Evolutionary conservation across 2,888 invertebrate genomes (phyloP), one percentile per base, ranked within the genome.

Genomic region (Lacanobia oleracea): DNA sequence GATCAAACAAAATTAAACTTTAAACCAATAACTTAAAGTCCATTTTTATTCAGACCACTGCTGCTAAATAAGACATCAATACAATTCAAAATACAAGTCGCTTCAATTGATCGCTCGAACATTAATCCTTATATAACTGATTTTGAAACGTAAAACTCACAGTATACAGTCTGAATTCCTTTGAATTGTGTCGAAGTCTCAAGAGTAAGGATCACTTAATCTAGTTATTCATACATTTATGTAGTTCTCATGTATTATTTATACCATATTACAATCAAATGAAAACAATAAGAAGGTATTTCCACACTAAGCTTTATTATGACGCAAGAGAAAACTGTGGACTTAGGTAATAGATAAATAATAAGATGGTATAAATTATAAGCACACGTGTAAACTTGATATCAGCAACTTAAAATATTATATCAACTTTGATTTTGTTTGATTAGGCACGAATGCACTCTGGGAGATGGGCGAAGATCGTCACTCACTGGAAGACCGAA

Each of bases 41-140:
- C 43, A 72, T 54, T 68, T 79, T 85, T 16, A 45, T 9, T 61
- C 63, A 60, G 14, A 56, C 2, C 0, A 9, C 0, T 9, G 0
- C 6, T 37, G 23, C 9, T 60, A 70, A 72, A 75, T 86, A 77
- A 70, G 68, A 59, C 70, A 56, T 80, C 67, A 63, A 77, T 74
- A 71, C 54, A 9, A 40, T 77, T 75, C 61, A 79, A 79, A 87
- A 84, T 75, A 84, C 72, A 70, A 83, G 83, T 84, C 77, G 85
- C 87, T 91, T 88, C 87, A 88, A 89, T 90, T 88, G 90, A 92
- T 91, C 88, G 87, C 87, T 89, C 79, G 86, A 89, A 88, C 84
- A 87, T 85, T 84, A 87, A 85, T 83, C 70, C 74, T 85, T 75
- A 82, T 62, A 73, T 83, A 87, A 82, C 56, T 71, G 72, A 91